Conservation (phyloP, 2,888 invertebrate species). For the Tetheella fluctuosa region DNA sequence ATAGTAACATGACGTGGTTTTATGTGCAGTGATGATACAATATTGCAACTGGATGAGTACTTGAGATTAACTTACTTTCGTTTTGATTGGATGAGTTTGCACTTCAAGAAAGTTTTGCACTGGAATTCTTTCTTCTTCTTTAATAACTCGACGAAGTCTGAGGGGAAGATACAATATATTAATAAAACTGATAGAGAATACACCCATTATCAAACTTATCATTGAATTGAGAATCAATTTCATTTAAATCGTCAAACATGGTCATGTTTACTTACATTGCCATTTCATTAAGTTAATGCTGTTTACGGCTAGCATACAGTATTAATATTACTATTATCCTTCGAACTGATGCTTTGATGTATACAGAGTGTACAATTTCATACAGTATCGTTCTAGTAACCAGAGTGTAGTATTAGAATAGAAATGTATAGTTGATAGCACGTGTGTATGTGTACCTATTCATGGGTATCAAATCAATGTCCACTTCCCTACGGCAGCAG, state of each 20-base stretch:
- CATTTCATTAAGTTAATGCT: no score
- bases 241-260: no score
- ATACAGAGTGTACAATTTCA: not conserved
- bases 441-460: conserved; percentile 30
- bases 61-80: conserved; percentile 54
- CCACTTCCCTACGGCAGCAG: conserved; percentile 52
- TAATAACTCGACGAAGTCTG: conserved; percentile 45
- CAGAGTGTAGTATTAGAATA: not conserved
- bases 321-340: not conserved
- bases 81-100: conserved; percentile 44
- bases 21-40: conserved; percentile 32
- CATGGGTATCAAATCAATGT: conserved; percentile 52
- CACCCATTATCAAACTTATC: conserved; percentile 17
- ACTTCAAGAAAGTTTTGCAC: conserved; percentile 49
- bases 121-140: conserved; percentile 35
- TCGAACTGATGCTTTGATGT: not conserved
- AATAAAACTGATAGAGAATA: conserved; percentile 27
- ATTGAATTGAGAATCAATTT: not conserved
- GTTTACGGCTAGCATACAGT: not conserved
- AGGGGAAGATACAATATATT: conserved; percentile 31
- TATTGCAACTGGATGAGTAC: conserved; percentile 29
- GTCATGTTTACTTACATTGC: no score
- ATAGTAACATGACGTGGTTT: conserved; percentile 29
- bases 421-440: not conserved
- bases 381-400: not conserved